Percentiles rank a stretch among this genome's conserved stretches.
Evolutionary conservation across 2,797 vertebrate species (phyloP).

Genomic region (Melopsittacus undulatus): DNA sequence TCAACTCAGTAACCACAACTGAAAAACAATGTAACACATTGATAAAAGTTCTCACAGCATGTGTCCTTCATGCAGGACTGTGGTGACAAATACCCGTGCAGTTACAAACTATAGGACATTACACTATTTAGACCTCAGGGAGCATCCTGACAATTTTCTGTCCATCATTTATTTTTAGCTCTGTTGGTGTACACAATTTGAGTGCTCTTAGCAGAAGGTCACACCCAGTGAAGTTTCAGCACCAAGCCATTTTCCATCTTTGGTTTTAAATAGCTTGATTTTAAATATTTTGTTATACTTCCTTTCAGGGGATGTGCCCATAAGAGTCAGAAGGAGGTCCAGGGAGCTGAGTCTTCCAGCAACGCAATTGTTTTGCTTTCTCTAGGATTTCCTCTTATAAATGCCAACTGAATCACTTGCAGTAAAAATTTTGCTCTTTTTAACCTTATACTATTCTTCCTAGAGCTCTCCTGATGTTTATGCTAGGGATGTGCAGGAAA

Average conservation of each 20-base stretch:
- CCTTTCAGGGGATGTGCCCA: neutral
- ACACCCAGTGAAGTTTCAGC: conserved; percentile 40
- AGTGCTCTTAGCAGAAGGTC: conserved; percentile 61
- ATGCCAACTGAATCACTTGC: neutral
- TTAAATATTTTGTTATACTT: conserved; percentile 47
- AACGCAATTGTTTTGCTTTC: neutral
- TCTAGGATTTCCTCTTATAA: neutral
- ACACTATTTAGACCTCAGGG: conserved; percentile 39
- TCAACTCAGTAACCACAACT: neutral
- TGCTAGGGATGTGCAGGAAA: neutral
- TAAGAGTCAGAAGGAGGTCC: neutral
- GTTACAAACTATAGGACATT: conserved; percentile 44
- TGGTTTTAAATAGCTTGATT: conserved; percentile 45
- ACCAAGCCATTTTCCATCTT: conserved; percentile 25
- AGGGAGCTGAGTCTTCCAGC: conserved; percentile 12
- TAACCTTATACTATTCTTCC: neutral
- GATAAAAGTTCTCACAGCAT: conserved; percentile 59
- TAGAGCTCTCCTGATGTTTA: neutral
- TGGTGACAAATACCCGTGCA: conserved; percentile 54
- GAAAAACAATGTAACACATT: conserved; percentile 33
- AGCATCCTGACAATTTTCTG: conserved; percentile 59
- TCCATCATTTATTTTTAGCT: conserved; percentile 64
- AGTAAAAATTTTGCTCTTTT: conserved; percentile 28
- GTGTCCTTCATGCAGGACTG: conserved; percentile 57
- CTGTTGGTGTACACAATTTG: neutral